Evolutionary conservation across 2,888 invertebrate species (phyloP), one percentile per base, ranked within the genome.

Genomic region (Dryadula phaetusa): DNA sequence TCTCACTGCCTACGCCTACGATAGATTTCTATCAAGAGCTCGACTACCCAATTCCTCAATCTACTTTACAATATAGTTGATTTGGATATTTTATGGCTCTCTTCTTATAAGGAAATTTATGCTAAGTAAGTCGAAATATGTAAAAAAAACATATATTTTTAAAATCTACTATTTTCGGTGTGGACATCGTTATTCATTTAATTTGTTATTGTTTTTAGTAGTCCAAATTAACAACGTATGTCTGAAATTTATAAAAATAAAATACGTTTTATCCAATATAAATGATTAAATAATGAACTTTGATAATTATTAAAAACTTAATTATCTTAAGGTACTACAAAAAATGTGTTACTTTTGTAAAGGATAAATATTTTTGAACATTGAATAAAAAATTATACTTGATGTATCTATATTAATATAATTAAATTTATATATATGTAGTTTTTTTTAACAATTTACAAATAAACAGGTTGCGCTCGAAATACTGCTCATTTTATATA

Each of bases 1-100:
- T 64, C 58, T 70, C 72, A 63, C 63, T 62, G 63, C 62, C 18
- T 58, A 64, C 72, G 62, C 73, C 71, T 67, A 71, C 72, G 62
- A 42, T 14, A 67, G 67, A 70, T 61, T 54, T 64, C 65, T 53
- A 66, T 64, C 47, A 20, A 60, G 64, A 61, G 49, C 62, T 64
- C 20, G 25, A 42, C 62, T 67, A 70, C 61, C 68, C 63, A 70
- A 70, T 73, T 73, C 64, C 64, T 56, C 67, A 70, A 70, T 66
- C 56, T 58, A 60, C 53, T 49, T 65, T 60, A 60, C 42, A 49
- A 65, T 60, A 42, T 49, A 25, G 49, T 6, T 60, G 20, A 70
- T 64, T 70, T 44, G 61, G 64, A 67, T 70, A 67, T 56, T 49
- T 28, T 52, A 65, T 42, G 49, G 18, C 58, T 6, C 20, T 49